phyloP scores from a whole-genome alignment of 64 coral and sea anemone species.

The Pocillopora damicornis region DNA sequence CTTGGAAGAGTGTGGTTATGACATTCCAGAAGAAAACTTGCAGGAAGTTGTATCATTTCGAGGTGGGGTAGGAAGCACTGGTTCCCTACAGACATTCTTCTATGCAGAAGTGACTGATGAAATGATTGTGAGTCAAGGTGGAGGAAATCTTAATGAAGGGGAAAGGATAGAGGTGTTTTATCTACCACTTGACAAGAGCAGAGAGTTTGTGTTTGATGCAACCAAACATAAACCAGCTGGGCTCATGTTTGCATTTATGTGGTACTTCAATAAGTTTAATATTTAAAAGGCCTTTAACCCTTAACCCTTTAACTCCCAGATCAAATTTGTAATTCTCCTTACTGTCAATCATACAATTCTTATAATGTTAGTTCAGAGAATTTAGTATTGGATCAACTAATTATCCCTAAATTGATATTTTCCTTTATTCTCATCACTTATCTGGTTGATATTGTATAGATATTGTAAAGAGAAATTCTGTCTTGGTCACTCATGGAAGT shows the following conservation, averaged over 20 bases:
- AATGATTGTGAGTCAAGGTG: slow-evolving; percentile 60
- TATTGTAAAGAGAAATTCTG: too few species aligned
- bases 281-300: neutral
- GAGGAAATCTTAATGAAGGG: slow-evolving; percentile 87
- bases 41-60: slow-evolving; percentile 67
- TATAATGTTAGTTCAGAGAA: too few species aligned
- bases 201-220: slow-evolving; percentile 81
- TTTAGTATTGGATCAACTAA: too few species aligned
- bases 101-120: slow-evolving; percentile 89
- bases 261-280: slow-evolving; percentile 88
- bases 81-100: slow-evolving; percentile 66
- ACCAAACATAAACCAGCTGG: slow-evolving; percentile 65
- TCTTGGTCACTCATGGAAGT: too few species aligned
- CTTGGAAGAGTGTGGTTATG: slow-evolving; percentile 93
- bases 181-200: slow-evolving; percentile 71
- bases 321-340: too few species aligned
- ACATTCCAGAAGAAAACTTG: slow-evolving; percentile 80
- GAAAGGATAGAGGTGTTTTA: slow-evolving; percentile 94
- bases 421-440: too few species aligned
- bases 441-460: too few species aligned
- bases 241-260: slow-evolving; percentile 94
- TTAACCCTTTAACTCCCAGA: too few species aligned
- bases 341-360: too few species aligned
- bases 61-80: slow-evolving; percentile 66
- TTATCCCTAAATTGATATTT: too few species aligned